Percentiles rank a stretch among this genome's conserved stretches.
phyloP scores from a whole-genome alignment of 2,113 vertebrate species.

The Podarcis muralis region DNA sequence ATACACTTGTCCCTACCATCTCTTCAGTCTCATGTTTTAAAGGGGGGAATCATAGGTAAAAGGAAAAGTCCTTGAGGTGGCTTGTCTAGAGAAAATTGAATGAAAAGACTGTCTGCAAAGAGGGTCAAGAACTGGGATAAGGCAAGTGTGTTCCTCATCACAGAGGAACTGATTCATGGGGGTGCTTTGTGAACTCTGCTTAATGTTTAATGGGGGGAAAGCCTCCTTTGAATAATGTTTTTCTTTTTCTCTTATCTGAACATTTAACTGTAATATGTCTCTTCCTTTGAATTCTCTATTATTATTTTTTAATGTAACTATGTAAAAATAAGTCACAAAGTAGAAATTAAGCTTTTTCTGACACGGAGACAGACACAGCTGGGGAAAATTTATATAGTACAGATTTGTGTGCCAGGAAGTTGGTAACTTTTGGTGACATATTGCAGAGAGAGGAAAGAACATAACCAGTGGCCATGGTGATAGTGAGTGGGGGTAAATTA shows the following conservation, averaged over 20 bases:
- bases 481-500: slow-evolving; percentile 47
- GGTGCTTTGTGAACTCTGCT: neutral
- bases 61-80: neutral
- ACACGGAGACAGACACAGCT: slow-evolving; percentile 30
- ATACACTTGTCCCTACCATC: slow-evolving; percentile 17
- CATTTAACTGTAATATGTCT: neutral
- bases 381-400: slow-evolving; percentile 38
- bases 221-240: neutral
- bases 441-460: slow-evolving; percentile 26
- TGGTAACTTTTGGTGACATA: slow-evolving; percentile 31
- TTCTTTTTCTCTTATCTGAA: neutral
- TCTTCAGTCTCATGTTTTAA: neutral
- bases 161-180: neutral
- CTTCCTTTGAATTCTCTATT: neutral
- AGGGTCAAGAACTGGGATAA: slow-evolving; percentile 1
- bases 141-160: neutral
- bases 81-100: slow-evolving; percentile 42
- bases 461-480: slow-evolving; percentile 15
- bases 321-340: neutral
- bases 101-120: slow-evolving; percentile 2
- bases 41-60: neutral
- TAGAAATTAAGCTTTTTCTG: neutral
- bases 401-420: neutral
- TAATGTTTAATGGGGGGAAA: neutral
- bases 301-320: neutral